Evolutionary conservation across 1,140 invertebrate genomes (phyloP).

Genomic region (Drosophila bocqueti): DNA sequence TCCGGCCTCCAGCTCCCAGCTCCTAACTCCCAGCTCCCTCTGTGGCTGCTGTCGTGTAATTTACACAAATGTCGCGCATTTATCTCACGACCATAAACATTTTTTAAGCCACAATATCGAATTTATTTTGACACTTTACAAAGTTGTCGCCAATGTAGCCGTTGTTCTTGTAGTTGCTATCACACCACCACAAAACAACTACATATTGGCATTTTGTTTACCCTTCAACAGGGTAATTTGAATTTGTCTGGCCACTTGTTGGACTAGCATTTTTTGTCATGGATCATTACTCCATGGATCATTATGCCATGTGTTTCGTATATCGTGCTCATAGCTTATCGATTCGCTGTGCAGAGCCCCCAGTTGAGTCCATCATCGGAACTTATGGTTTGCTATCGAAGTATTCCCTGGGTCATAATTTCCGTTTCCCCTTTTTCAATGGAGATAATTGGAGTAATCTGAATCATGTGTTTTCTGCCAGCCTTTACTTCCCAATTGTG

Average conservation of each 20-base stretch:
- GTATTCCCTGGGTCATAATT: conserved; percentile 9
- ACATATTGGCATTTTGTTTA: conserved; percentile 46
- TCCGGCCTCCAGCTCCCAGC: conserved; percentile 18
- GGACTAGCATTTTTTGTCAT: neutral
- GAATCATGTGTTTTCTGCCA: conserved; percentile 1
- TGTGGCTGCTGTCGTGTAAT: conserved; percentile 74
- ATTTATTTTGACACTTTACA: conserved; percentile 84
- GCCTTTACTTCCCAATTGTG: neutral
- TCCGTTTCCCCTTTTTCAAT: conserved; percentile 23
- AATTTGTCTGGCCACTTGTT: conserved; percentile 5
- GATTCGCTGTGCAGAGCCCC: neutral
- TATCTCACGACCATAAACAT: conserved; percentile 80
- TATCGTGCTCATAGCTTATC: conserved; percentile 3
- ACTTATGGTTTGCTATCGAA: conserved; percentile 18
- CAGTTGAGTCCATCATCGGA: conserved; percentile 5
- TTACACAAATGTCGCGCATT: conserved; percentile 82
- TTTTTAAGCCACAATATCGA: conserved; percentile 84
- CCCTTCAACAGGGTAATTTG: conserved; percentile 29
- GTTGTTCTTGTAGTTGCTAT: conserved; percentile 61
- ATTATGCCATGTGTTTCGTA: conserved; percentile 10
- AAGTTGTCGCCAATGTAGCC: conserved; percentile 74
- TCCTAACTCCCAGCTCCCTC: conserved; percentile 21
- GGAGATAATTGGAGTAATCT: conserved; percentile 19
- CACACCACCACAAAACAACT: conserved; percentile 47
- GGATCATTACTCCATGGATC: neutral